Base-by-base conservation (phyloP, 2,888 invertebrate species). In the Phortica magna region DNA sequence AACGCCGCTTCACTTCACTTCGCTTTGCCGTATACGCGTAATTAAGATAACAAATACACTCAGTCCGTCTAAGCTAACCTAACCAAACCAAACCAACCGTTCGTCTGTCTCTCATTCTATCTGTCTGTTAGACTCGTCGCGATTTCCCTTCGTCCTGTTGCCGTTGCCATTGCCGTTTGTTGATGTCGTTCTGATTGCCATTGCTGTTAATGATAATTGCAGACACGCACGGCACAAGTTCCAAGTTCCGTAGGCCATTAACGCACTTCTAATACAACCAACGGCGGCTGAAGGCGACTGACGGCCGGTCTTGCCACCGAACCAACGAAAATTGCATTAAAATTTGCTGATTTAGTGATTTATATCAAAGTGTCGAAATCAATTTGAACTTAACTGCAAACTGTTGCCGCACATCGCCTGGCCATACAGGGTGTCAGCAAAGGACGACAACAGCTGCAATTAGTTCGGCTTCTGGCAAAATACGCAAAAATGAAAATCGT, bases 151-250 rank as follows among this genome's bases (percentile, higher is more conserved):
- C 31, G 31, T 31, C 31, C 31, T 31, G 31, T 31, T 31, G 31
- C 31, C 31, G 31, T 31, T 31, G 31, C 31, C 31, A 4, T 31
- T 31, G 31, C 3, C 5, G 31, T 31, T 31, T 31, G 31, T 31
- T 31, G 31, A 2, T 31, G 31, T 31, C 31, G 31, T 31, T 31
- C 3, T 31, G 31, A 31, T 31, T 31, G 31, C 31, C 31, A 31
- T 48, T 48, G 48, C 48, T 76, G 73, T 75, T 75, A 76, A 78
- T 73, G 78, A 74, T 78, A 78, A 78, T 76, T 78, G 76, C 48
- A 48, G 48, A 48, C 48, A 48, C 48, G 14, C 48, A 48, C 48
- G 14, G 22, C 61, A 61, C 61, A 61, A 19, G 61, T 17, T 14
- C 9, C 59, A 43, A 43, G 43, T 48, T 61, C 31, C 61, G 22